Percentiles rank a stretch among this genome's conserved stretches.
phyloP scores from a whole-genome alignment of 2,888 invertebrate species.

The Stenolophus ochropezus region DNA sequence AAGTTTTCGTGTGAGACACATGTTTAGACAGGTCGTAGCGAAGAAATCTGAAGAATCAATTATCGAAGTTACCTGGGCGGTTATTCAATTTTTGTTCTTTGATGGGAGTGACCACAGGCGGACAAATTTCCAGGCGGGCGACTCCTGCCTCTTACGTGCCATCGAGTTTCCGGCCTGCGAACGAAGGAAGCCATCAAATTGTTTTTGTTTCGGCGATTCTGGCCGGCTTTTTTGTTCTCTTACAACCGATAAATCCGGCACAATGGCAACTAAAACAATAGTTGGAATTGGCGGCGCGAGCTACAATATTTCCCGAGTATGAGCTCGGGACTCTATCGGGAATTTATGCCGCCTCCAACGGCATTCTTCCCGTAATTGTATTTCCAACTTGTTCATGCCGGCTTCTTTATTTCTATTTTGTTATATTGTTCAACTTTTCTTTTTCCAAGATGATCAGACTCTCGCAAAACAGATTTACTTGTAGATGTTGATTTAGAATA shows the following conservation, averaged over 20 bases:
- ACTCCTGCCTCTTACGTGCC: slow-evolving; percentile 37
- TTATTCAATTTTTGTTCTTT: slow-evolving; percentile 14
- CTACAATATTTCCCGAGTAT: slow-evolving; percentile 59
- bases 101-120: slow-evolving; percentile 7
- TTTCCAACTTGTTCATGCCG: slow-evolving; percentile 54
- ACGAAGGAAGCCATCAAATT: slow-evolving; percentile 52
- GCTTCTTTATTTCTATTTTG: slow-evolving; percentile 49
- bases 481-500: slow-evolving; percentile 58
- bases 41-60: neutral
- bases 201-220: slow-evolving; percentile 52
- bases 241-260: slow-evolving; percentile 59
- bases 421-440: slow-evolving; percentile 46
- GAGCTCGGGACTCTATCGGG: slow-evolving; percentile 49
- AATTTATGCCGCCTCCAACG: slow-evolving; percentile 54
- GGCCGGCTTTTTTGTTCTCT: slow-evolving; percentile 40
- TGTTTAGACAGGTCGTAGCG: neutral
- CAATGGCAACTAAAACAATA: slow-evolving; percentile 60
- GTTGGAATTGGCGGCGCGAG: slow-evolving; percentile 56
- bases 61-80: slow-evolving; percentile 25
- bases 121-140: slow-evolving; percentile 26
- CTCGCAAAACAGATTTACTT: slow-evolving; percentile 57
- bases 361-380: slow-evolving; percentile 57
- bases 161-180: slow-evolving; percentile 46
- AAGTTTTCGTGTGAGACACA: too few species aligned
- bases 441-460: slow-evolving; percentile 46